Evolutionary conservation across 2,113 vertebrate species (phyloP).

Genomic region (Calyptomena viridis): DNA sequence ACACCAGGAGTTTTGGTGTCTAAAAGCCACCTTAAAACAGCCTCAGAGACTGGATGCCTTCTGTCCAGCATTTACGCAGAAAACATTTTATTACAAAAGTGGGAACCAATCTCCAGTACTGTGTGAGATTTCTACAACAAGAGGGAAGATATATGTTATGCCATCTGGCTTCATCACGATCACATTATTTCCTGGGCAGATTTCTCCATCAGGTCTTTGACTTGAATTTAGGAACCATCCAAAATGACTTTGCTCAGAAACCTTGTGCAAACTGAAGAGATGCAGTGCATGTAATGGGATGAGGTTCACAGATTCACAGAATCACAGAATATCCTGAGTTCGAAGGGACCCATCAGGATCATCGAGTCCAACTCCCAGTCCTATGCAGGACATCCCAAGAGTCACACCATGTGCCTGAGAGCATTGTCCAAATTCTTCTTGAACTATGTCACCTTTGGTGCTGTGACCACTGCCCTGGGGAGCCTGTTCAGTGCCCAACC

Average conservation of each 20-base stretch:
- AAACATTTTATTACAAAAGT: not conserved
- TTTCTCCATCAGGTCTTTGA: not conserved
- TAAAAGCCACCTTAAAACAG: conserved; percentile 4
- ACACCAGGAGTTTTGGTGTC: not conserved
- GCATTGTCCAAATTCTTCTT: not conserved
- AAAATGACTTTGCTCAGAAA: not conserved
- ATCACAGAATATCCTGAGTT: not conserved
- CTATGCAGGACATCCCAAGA: not conserved
- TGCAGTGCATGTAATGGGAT: not conserved
- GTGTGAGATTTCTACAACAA: not conserved
- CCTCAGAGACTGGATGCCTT: not conserved
- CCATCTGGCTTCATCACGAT: not conserved
- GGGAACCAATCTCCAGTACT: not conserved
- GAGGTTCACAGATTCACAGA: not conserved
- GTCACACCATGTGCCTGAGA: not conserved
- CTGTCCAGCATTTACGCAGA: not conserved
- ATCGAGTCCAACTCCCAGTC: not conserved
- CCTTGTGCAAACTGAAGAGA: not conserved
- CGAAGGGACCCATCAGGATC: not conserved
- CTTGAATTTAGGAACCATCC: not conserved
- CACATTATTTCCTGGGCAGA: not conserved
- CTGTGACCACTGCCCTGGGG: not conserved
- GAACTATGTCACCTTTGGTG: not conserved
- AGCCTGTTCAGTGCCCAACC: not conserved
- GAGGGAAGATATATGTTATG: not conserved